Percentiles rank a stretch among this genome's conserved stretches.
phyloP scores from a whole-genome alignment of 1,140 invertebrate genomes.

The Cotesia typhae region DNA sequence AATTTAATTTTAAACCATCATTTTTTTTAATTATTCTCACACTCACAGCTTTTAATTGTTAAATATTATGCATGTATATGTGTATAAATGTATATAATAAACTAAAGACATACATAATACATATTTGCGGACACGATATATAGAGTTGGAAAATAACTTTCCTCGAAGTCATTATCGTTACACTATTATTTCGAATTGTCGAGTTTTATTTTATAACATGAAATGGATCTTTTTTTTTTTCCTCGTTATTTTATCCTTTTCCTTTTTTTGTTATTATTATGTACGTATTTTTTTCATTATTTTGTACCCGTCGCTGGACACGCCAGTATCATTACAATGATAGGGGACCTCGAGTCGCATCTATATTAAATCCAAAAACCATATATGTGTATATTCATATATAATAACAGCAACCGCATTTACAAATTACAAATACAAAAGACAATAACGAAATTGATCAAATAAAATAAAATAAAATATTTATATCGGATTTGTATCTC shows the following conservation, averaged over 20 bases:
- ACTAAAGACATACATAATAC: neutral
- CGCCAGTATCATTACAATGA: conserved; percentile 21
- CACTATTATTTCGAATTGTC: conserved; percentile 18
- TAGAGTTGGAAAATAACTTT: conserved; percentile 17
- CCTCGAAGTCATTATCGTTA: conserved; percentile 11
- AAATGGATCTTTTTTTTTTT: conserved; percentile 3
- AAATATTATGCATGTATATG: no score
- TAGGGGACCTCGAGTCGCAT: conserved; percentile 18
- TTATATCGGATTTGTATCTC: neutral
- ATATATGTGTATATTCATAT: neutral
- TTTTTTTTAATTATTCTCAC: no score
- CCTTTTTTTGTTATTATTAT: neutral
- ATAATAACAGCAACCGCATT: neutral
- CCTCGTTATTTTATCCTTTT: neutral
- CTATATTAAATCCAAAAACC: neutral
- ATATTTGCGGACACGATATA: neutral
- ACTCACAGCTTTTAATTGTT: no score
- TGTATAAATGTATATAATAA: neutral
- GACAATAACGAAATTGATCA: neutral
- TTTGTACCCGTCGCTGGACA: neutral
- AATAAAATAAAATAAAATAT: neutral
- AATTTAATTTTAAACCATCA: no score
- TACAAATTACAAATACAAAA: conserved; percentile 6
- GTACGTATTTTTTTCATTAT: neutral
- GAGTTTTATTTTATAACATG: neutral